A percentile compares a stretch with the other conserved stretches of the same genome.
phyloP scores from a whole-genome alignment of 2,113 vertebrate species.

The Rynchops niger region DNA sequence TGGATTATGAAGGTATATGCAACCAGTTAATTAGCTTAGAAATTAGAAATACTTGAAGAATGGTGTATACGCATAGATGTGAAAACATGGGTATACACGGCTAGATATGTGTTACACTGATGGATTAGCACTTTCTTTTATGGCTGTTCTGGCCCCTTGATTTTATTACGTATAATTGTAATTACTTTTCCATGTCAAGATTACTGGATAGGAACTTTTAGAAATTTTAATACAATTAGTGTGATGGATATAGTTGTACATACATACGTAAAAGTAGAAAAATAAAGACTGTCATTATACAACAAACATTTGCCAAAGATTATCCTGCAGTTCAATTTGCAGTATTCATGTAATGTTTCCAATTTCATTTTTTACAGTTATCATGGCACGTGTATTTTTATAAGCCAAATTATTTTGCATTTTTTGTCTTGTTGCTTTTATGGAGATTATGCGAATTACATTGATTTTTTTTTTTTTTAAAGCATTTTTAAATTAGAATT shows the following conservation, averaged over 20 bases:
- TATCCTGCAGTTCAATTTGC: neutral
- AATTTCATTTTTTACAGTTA: neutral
- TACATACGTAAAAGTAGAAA: neutral
- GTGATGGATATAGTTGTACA: neutral
- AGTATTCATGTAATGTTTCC: neutral
- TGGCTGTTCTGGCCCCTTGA: conserved; percentile 14
- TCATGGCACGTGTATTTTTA: neutral
- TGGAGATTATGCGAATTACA: neutral
- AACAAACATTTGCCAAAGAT: conserved; percentile 13
- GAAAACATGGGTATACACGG: neutral
- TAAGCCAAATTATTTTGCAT: neutral
- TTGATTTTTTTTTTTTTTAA: neutral
- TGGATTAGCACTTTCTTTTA: neutral
- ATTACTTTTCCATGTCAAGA: conserved; percentile 6
- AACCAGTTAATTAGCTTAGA: neutral
- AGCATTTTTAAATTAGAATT: neutral
- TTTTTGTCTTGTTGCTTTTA: neutral
- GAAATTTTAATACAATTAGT: neutral
- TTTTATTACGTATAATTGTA: conserved; percentile 25
- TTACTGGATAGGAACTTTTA: conserved; percentile 14
- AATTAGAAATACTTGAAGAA: conserved; percentile 13
- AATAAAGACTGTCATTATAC: neutral
- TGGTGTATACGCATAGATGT: neutral
- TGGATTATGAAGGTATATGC: neutral
- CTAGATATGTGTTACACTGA: neutral